These are phyloP conservation scores for Galeopterus variegatus DNA, from an alignment of 2,113 vertebrate genomes.

Conservation along the genomic window DNA sequence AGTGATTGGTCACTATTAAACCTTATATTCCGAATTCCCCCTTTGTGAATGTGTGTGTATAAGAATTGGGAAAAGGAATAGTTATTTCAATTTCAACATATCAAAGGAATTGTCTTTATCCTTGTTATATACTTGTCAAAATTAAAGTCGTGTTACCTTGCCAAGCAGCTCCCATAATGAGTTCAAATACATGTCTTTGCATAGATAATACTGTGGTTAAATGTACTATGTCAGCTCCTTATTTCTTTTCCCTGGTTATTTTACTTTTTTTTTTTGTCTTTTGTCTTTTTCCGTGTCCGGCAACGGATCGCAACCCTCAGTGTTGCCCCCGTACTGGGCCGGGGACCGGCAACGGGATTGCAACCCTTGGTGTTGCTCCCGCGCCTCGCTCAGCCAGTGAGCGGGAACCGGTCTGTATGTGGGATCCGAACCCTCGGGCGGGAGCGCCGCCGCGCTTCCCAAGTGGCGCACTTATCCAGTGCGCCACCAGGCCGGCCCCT, in stretches of 20 bases:
- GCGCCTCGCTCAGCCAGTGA: no score
- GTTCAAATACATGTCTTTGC: constrained; percentile 50
- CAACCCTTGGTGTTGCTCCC: no score
- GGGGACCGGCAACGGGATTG: no score
- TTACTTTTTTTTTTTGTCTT: no score
- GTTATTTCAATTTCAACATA: constrained; percentile 49
- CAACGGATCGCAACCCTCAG: no score
- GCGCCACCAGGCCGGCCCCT: no score
- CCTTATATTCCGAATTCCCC: constrained; percentile 34
- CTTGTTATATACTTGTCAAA: constrained; percentile 67
- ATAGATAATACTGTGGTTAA: constrained; percentile 61
- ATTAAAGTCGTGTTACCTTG: constrained; percentile 55
- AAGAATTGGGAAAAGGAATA: constrained; percentile 49
- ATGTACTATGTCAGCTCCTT: neutral
- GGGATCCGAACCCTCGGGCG: no score
- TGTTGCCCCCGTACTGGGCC: no score
- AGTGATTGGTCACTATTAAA: constrained; percentile 2
- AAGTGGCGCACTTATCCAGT: no score
- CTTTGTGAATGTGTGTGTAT: neutral
- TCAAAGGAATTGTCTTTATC: constrained; percentile 70
- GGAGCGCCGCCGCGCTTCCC: no score
- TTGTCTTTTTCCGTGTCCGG: no score
- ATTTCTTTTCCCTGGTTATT: constrained; percentile 40
- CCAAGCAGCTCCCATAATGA: constrained; percentile 24
- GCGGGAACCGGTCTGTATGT: no score